These are phyloP conservation scores for Tragopan temminckii DNA, from an alignment of 2,797 vertebrate species.

Conservation along the genomic window DNA sequence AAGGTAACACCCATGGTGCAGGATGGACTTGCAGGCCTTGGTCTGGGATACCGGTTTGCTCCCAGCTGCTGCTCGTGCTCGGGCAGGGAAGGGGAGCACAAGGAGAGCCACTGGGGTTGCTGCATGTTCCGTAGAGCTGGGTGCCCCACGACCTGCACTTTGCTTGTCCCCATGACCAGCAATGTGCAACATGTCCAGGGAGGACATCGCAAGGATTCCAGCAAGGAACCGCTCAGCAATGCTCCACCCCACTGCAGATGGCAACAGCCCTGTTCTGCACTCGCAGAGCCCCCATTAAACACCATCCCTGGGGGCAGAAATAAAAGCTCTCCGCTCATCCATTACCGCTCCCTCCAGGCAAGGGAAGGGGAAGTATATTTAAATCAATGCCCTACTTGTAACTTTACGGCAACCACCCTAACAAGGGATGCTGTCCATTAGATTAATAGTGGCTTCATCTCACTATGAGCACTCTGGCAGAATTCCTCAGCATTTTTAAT, in stretches of 20 bases:
- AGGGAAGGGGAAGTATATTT: not conserved
- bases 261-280: not conserved
- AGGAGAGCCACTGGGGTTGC: accelerated
- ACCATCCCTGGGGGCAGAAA: not conserved
- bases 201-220: no score
- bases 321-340: slow-evolving; percentile 22
- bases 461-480: not conserved
- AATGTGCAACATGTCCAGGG: accelerated
- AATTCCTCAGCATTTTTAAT: not conserved
- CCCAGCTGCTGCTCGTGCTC: accelerated
- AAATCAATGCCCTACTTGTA: slow-evolving; percentile 15
- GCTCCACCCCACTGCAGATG: not conserved
- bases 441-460: not conserved
- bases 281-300: not conserved
- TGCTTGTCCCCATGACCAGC: not conserved
- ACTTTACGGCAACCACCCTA: not conserved
- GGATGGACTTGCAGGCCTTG: not conserved
- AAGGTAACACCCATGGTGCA: not conserved
- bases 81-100: accelerated
- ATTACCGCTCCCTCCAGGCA: not conserved
- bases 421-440: not conserved
- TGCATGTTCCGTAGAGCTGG: accelerated
- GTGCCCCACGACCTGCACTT: accelerated
- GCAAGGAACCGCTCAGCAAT: not conserved
- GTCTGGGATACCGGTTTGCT: not conserved